phyloP scores from a whole-genome alignment of 2,888 invertebrate genomes.

The Synergus itoensis region DNA sequence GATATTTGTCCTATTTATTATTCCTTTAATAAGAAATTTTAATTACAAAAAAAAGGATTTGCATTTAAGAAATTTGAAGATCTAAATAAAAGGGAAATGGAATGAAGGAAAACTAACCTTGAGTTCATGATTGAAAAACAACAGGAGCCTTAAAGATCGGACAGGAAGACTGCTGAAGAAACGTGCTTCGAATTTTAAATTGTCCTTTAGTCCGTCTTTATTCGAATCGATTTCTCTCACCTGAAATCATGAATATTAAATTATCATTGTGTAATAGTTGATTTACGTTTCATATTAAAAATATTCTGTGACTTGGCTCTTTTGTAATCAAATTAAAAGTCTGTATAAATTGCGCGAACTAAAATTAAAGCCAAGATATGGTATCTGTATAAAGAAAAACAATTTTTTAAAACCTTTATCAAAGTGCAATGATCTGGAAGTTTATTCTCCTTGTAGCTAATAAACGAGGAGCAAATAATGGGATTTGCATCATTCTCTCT shows the following conservation, averaged over 20 bases:
- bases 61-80: background rate
- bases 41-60: background rate
- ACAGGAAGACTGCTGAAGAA: constrained; percentile 70
- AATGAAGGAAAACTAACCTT: constrained; percentile 61
- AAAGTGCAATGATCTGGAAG: constrained; percentile 71
- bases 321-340: background rate
- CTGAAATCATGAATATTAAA: constrained; percentile 55
- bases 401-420: constrained; percentile 65
- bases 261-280: background rate
- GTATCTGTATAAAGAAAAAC: no score
- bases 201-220: constrained; percentile 69
- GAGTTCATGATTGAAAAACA: constrained; percentile 72
- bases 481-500: constrained; percentile 62
- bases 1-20: no score
- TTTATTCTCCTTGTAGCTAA: constrained; percentile 68
- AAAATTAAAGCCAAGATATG: no score
- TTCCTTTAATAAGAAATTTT: constrained; percentile 5
- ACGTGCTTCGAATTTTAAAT: constrained; percentile 69
- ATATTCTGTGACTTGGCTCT: constrained; percentile 4
- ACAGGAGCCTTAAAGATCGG: constrained; percentile 64
- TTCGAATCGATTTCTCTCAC: constrained; percentile 70
- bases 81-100: background rate
- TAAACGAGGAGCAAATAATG: constrained; percentile 71
- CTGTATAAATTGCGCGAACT: background rate
- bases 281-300: background rate